Conservation (phyloP, 2,113 vertebrate species). For the Xiphophorus couchianus region DNA sequence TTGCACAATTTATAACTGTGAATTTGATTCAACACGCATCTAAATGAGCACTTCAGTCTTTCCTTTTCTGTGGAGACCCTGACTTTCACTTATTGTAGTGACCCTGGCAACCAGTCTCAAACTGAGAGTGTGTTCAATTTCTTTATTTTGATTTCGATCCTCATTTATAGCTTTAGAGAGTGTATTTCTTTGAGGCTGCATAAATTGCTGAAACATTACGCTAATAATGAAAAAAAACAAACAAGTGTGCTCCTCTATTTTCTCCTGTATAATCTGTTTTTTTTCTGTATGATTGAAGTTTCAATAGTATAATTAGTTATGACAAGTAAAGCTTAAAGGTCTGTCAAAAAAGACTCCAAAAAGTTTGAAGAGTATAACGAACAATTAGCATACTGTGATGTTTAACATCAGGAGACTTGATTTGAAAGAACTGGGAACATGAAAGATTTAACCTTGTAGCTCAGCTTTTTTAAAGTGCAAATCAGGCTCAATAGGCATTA, state of each 20-base stretch:
- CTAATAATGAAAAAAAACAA: not conserved
- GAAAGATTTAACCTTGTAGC: not conserved
- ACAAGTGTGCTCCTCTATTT: not conserved
- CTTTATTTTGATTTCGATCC: not conserved
- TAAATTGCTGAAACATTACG: slow-evolving; percentile 32
- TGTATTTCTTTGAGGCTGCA: slow-evolving; percentile 29
- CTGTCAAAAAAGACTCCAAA: not conserved
- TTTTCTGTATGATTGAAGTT: not conserved
- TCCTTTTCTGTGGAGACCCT: not conserved
- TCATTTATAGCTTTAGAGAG: slow-evolving; percentile 5
- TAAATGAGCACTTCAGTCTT: not conserved
- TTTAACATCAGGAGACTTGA: not conserved
- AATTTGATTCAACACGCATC: not conserved
- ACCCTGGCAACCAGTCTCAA: not conserved
- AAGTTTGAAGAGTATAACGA: not conserved
- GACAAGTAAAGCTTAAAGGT: not conserved
- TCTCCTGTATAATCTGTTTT: not conserved
- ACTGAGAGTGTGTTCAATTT: not conserved
- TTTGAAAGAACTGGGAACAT: not conserved
- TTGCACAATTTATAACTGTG: not conserved
- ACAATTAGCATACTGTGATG: not conserved
- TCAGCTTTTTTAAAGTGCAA: slow-evolving; percentile 1
- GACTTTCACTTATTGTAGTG: too few species aligned
- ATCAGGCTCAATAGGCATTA: not conserved
- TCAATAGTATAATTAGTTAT: not conserved